phyloP scores from a whole-genome alignment of 1,140 invertebrate genomes.

The Drosophila subpulchrella region DNA sequence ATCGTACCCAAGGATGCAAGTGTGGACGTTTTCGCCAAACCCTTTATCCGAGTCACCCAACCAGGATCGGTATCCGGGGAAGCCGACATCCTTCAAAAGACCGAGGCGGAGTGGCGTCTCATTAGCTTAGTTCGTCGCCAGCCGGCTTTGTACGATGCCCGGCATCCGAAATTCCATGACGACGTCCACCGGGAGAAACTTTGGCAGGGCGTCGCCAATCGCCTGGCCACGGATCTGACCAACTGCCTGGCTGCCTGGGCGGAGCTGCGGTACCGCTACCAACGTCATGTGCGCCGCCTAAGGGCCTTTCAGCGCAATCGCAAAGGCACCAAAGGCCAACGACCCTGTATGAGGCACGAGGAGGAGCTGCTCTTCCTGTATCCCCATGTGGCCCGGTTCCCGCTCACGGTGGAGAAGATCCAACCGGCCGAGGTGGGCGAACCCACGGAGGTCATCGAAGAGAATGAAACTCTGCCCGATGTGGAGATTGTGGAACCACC shows the following conservation, averaged over 20 bases:
- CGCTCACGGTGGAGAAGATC: neutral
- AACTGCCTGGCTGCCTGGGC: constrained; percentile 58
- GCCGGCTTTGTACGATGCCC: constrained; percentile 33
- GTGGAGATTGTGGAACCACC: constrained; percentile 19
- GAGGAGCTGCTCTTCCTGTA: constrained; percentile 68
- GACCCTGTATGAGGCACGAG: constrained; percentile 59
- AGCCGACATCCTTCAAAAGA: neutral
- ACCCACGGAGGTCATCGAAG: neutral
- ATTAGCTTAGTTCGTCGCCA: constrained; percentile 33
- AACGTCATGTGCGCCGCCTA: constrained; percentile 57
- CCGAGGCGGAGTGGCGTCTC: constrained; percentile 9
- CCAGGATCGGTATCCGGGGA: neutral
- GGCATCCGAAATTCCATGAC: constrained; percentile 37
- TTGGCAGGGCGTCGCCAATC: constrained; percentile 44
- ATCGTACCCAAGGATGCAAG: neutral
- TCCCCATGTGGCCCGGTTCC: constrained; percentile 45
- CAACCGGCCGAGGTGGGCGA: neutral
- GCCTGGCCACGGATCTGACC: constrained; percentile 6
- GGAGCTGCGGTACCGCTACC: constrained; percentile 56
- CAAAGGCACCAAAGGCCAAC: neutral
- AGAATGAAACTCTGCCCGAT: constrained; percentile 1
- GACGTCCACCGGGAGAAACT: constrained; percentile 27
- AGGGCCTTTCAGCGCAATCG: constrained; percentile 21
- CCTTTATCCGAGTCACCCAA: neutral
- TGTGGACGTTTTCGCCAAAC: neutral